phyloP scores from a whole-genome alignment of 2,113 vertebrate genomes.

The Peromyscus leucopus region DNA sequence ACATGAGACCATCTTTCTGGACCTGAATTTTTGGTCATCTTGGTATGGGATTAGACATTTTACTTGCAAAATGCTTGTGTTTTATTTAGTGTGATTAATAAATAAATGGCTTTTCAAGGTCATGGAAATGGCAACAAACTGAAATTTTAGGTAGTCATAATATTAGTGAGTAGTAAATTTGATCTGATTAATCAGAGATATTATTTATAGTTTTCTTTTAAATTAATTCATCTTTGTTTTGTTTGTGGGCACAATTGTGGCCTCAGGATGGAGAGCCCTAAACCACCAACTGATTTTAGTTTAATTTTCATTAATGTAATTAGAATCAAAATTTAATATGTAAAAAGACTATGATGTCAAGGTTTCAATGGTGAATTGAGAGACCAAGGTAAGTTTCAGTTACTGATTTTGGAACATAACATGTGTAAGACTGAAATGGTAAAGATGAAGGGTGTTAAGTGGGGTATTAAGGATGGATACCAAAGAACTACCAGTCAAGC shows the following conservation, averaged over 20 bases:
- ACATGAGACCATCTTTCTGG: neutral
- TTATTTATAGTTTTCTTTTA: neutral
- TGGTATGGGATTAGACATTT: neutral
- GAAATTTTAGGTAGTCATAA: neutral
- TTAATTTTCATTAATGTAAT: neutral
- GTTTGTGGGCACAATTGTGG: neutral
- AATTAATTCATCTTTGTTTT: neutral
- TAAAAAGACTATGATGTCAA: neutral
- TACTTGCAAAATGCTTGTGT: neutral
- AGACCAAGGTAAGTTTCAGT: neutral
- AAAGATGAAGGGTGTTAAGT: neutral
- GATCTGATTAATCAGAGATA: neutral
- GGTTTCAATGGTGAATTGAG: neutral
- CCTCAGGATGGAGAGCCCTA: neutral
- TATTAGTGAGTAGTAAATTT: neutral
- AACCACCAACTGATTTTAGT: neutral
- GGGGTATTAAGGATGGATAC: neutral
- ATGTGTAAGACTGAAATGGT: too few relatives aligned
- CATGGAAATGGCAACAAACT: neutral
- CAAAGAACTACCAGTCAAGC: too few relatives aligned
- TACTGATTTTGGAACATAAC: neutral
- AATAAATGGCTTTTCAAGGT: neutral
- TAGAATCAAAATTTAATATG: neutral
- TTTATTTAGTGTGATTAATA: neutral
- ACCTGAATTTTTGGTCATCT: neutral